Percentiles rank a stretch among this genome's conserved stretches.
These are phyloP conservation scores for Nebria brevicollis DNA, from an alignment of 2,888 invertebrate genomes.

Conservation along the genomic window DNA sequence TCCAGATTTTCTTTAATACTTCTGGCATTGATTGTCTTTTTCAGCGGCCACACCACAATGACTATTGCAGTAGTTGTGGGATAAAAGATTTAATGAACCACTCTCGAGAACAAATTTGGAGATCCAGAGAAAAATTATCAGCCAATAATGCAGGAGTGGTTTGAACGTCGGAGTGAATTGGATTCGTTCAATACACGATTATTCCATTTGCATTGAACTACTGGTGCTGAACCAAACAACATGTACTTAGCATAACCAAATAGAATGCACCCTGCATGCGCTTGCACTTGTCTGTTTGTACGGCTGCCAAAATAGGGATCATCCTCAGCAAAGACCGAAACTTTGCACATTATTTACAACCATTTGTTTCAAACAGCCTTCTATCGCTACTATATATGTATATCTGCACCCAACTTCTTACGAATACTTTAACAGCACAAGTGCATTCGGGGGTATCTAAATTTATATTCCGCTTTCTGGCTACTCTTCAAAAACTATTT, in stretches of 20 bases:
- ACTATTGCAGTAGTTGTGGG: too few species aligned
- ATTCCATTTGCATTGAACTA: conserved; percentile 43
- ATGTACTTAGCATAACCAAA: conserved; percentile 42
- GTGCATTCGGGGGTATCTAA: not conserved
- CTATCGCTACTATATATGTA: not conserved
- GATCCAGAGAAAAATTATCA: too few species aligned
- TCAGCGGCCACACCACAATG: too few species aligned
- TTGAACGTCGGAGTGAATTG: conserved; percentile 27
- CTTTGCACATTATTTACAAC: conserved; percentile 21
- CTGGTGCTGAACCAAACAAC: conserved; percentile 26
- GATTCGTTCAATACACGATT: conserved; percentile 27
- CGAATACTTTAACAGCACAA: conserved; percentile 43
- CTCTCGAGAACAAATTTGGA: too few species aligned
- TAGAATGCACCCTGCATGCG: conserved; percentile 26
- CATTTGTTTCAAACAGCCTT: not conserved
- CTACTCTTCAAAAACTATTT: conserved; percentile 47
- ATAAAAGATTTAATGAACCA: too few species aligned
- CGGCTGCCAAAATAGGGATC: conserved; percentile 7
- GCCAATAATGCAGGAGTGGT: not conserved
- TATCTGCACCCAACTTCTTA: conserved; percentile 22
- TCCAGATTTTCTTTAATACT: too few species aligned
- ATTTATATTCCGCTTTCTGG: conserved; percentile 49
- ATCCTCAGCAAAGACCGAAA: not conserved
- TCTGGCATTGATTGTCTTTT: too few species aligned
- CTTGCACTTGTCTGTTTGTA: conserved; percentile 8